Conservation (phyloP, 2,888 invertebrate species). For the Drosophila barbarae region DNA sequence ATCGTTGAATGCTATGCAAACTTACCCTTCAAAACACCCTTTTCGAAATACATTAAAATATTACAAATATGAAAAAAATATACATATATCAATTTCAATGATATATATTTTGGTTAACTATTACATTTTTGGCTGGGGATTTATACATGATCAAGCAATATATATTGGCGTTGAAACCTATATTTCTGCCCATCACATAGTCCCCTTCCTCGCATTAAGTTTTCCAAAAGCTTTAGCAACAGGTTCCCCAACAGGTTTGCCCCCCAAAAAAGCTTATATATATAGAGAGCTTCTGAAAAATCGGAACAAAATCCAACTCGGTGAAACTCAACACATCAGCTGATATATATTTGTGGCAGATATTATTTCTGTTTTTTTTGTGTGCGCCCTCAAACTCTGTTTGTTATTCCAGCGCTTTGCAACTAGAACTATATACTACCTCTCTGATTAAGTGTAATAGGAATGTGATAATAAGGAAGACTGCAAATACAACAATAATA, state of each 20-base stretch:
- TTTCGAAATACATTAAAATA: background rate
- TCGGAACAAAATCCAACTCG: conserved; percentile 14
- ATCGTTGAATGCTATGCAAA: too few relatives aligned
- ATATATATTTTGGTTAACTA: background rate
- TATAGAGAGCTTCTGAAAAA: conserved; percentile 17
- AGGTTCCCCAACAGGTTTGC: conserved; percentile 8
- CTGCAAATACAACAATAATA: background rate
- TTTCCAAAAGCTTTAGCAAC: background rate
- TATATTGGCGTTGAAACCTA: conserved; percentile 7
- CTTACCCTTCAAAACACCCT: background rate
- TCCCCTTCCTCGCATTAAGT: background rate
- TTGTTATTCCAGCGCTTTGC: conserved; percentile 6
- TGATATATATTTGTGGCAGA: conserved; percentile 12
- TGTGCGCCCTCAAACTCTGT: conserved; percentile 15
- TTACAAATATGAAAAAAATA: background rate
- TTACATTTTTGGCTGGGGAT: background rate
- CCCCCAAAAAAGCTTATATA: conserved; percentile 7
- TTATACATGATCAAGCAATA: background rate
- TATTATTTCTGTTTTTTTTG: background rate
- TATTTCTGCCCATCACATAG: conserved; percentile 6
- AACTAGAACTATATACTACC: conserved; percentile 6
- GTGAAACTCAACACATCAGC: conserved; percentile 29
- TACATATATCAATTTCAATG: background rate
- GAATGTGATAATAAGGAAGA: conserved; percentile 26
- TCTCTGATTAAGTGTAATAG: conserved; percentile 3